These are phyloP conservation scores for Zaprionus davidi DNA, from an alignment of 1,140 invertebrate genomes.

Conservation along the genomic window DNA sequence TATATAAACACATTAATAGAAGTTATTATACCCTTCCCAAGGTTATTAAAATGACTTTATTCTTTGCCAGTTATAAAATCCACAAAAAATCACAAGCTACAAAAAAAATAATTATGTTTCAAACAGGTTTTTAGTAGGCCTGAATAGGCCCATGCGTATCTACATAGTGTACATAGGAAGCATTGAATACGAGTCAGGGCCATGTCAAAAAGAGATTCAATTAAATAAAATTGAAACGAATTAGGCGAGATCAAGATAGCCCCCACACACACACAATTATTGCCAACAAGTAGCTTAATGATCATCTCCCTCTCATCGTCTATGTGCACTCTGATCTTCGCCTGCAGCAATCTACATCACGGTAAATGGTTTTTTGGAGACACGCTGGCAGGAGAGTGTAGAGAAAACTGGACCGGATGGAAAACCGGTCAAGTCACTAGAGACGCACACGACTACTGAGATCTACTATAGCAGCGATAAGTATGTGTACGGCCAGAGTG, in stretches of 20 bases:
- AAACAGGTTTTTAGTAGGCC: constrained; percentile 35
- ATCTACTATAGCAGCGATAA: constrained; percentile 74
- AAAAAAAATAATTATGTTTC: constrained; percentile 16
- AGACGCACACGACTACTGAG: constrained; percentile 66
- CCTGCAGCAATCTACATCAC: constrained; percentile 85
- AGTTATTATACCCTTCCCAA: background rate
- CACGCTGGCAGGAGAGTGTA: constrained; percentile 86
- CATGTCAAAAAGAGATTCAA: constrained; percentile 51
- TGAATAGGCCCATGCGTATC: background rate
- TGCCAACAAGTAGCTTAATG: constrained; percentile 20
- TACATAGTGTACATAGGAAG: constrained; percentile 2
- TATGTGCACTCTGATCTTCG: background rate
- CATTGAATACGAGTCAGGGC: constrained; percentile 31
- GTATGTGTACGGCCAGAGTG: constrained; percentile 72
- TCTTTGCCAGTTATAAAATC: background rate
- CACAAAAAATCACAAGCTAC: background rate
- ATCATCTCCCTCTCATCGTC: constrained; percentile 8
- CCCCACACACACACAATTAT: constrained; percentile 7
- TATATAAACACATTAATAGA: background rate
- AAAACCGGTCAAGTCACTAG: constrained; percentile 59
- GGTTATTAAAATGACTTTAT: background rate
- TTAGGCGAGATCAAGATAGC: background rate
- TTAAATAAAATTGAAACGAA: constrained; percentile 54
- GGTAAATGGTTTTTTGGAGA: constrained; percentile 86
- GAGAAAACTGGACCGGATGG: constrained; percentile 85